A percentile compares a stretch with the other conserved stretches of the same genome.
Conservation (phyloP, 1,140 invertebrate species). For the Trissolcus basalis region DNA sequence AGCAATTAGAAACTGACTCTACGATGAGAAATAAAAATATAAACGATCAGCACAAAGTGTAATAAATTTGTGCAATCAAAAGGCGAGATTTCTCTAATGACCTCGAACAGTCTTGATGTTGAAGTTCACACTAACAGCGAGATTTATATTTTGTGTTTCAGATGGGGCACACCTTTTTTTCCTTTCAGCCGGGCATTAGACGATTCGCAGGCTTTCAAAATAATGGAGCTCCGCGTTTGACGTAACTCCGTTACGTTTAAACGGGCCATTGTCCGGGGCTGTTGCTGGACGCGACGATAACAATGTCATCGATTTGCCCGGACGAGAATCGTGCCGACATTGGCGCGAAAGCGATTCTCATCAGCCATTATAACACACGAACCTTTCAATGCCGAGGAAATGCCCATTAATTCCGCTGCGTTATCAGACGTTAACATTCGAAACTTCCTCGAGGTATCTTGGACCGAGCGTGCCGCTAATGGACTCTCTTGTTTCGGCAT, state of each 20-base stretch:
- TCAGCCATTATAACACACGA: constrained; percentile 24
- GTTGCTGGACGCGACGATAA: not conserved
- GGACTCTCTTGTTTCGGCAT: constrained; percentile 51
- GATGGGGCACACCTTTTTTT: not conserved
- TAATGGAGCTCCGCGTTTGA: constrained; percentile 17
- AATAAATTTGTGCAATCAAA: too few species aligned
- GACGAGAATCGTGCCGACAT: constrained; percentile 31
- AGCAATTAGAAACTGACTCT: too few species aligned
- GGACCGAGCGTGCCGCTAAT: constrained; percentile 28
- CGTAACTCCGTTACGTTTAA: constrained; percentile 12
- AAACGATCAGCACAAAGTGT: too few species aligned
- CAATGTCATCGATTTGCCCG: constrained; percentile 26
- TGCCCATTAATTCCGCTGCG: constrained; percentile 49
- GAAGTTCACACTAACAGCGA: not conserved
- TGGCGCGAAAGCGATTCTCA: constrained; percentile 27
- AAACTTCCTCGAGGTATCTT: constrained; percentile 53
- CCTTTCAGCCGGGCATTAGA: not conserved
- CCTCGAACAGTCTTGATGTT: too few species aligned
- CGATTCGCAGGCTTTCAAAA: constrained; percentile 20
- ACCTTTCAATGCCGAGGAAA: constrained; percentile 43
- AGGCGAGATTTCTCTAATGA: too few species aligned
- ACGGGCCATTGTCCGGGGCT: constrained; percentile 10
- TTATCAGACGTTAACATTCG: constrained; percentile 56
- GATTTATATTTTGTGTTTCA: not conserved
- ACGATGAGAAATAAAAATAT: too few species aligned